phyloP scores from a whole-genome alignment of 2,888 invertebrate species.

The Lasioglossum morio region DNA sequence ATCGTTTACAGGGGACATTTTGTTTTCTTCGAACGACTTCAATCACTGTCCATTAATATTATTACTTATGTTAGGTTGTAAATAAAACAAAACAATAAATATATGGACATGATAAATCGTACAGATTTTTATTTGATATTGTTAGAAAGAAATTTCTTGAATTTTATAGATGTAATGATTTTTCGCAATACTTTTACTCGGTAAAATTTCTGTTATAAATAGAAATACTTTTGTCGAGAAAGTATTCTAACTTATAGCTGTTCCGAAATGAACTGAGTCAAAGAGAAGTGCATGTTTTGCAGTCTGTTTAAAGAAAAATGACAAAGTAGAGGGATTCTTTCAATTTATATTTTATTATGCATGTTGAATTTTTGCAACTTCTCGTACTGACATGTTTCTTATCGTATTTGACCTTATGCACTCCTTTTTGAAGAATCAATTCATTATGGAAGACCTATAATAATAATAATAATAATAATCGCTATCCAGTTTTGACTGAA shows the following conservation, averaged over 20 bases:
- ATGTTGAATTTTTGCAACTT: not conserved
- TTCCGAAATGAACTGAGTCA: slow-evolving; percentile 2
- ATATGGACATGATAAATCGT: slow-evolving; percentile 54
- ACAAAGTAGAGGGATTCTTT: not conserved
- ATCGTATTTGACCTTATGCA: not conserved
- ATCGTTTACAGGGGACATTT: slow-evolving; percentile 53
- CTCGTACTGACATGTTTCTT: not conserved
- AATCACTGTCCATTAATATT: slow-evolving; percentile 79
- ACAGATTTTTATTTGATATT: slow-evolving; percentile 43
- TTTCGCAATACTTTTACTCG: slow-evolving; percentile 12
- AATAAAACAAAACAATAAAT: slow-evolving; percentile 76
- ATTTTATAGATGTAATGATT: slow-evolving; percentile 4
- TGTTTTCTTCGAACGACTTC: slow-evolving; percentile 77
- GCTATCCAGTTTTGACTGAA: slow-evolving; percentile 12
- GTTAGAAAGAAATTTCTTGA: slow-evolving; percentile 34
- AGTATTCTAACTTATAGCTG: slow-evolving; percentile 15
- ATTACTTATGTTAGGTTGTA: slow-evolving; percentile 80
- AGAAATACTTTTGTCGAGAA: not conserved
- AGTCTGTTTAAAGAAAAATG: not conserved
- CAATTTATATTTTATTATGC: not conserved
- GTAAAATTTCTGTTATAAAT: not conserved
- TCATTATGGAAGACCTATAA: slow-evolving; percentile 16
- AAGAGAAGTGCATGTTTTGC: not conserved
- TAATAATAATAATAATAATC: slow-evolving; percentile 15
- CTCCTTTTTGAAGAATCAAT: not conserved